Conservation (phyloP, 2,797 vertebrate species). For the Sciurus carolinensis region DNA sequence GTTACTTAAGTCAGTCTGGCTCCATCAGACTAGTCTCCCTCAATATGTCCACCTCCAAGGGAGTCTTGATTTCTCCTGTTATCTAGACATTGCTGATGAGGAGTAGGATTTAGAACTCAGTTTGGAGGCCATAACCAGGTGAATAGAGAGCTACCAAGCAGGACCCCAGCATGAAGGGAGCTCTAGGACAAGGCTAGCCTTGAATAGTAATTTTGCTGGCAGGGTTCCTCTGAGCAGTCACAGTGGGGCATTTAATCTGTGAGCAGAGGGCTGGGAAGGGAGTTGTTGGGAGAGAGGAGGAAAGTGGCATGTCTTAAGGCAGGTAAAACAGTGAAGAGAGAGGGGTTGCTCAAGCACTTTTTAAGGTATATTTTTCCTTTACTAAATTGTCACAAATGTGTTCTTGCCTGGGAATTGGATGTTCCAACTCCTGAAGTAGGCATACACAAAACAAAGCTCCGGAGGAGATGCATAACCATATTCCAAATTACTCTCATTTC, state of each 20-base stretch:
- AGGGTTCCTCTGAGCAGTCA: background rate
- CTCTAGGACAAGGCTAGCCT: background rate
- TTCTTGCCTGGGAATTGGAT: background rate
- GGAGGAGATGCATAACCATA: background rate
- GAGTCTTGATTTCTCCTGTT: background rate
- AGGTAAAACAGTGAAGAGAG: background rate
- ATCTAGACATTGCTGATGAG: background rate
- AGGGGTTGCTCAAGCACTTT: background rate
- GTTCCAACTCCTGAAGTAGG: background rate
- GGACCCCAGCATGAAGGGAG: background rate
- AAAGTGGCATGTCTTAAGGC: background rate
- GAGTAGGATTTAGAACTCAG: background rate
- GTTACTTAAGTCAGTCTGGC: background rate
- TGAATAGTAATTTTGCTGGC: background rate
- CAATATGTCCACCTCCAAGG: background rate
- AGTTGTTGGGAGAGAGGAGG: background rate
- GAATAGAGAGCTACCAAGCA: background rate
- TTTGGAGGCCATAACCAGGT: background rate
- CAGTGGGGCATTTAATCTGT: background rate
- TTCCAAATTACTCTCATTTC: conserved; percentile 18
- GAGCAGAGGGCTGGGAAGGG: background rate
- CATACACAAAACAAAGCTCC: background rate
- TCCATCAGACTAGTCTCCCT: background rate
- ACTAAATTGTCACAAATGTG: background rate
- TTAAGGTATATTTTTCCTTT: conserved; percentile 16